These are phyloP conservation scores for Drosophila seguyi DNA, from an alignment of 1,140 invertebrate genomes.

Conservation along the genomic window DNA sequence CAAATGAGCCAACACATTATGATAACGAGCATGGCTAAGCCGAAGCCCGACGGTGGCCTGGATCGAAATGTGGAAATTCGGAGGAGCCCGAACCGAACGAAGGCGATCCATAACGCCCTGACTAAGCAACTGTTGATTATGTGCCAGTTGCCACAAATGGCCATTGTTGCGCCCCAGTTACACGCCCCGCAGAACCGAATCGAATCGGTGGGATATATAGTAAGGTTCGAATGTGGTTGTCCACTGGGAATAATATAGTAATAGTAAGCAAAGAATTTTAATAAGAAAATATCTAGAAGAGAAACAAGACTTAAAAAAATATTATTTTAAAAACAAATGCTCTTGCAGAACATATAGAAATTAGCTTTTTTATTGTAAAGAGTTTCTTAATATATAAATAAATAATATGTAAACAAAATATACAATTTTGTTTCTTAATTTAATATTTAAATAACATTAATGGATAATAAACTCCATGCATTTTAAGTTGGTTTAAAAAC, in stretches of 20 bases:
- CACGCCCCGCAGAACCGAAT: conserved; percentile 59
- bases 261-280: neutral
- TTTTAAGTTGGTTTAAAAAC: no score
- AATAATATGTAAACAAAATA: no score
- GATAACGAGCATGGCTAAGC: conserved; percentile 77
- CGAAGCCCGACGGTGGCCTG: conserved; percentile 41
- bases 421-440: no score
- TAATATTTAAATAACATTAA: no score
- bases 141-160: conserved; percentile 78
- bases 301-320: no score
- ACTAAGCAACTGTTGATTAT: conserved; percentile 80
- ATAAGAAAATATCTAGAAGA: no score
- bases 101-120: conserved; percentile 56
- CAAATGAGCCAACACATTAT: conserved; percentile 75
- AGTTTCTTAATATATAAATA: no score
- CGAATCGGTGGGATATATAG: conserved; percentile 25
- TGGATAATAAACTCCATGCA: no score
- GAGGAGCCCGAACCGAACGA: conserved; percentile 20
- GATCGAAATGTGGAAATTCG: conserved; percentile 42
- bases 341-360: no score
- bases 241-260: neutral
- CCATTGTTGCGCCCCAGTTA: conserved; percentile 73
- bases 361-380: no score
- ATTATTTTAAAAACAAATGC: no score
- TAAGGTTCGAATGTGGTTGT: conserved; percentile 2